Evolutionary conservation across 2,888 invertebrate genomes (phyloP).

Genomic region (Conistra vaccinii): DNA sequence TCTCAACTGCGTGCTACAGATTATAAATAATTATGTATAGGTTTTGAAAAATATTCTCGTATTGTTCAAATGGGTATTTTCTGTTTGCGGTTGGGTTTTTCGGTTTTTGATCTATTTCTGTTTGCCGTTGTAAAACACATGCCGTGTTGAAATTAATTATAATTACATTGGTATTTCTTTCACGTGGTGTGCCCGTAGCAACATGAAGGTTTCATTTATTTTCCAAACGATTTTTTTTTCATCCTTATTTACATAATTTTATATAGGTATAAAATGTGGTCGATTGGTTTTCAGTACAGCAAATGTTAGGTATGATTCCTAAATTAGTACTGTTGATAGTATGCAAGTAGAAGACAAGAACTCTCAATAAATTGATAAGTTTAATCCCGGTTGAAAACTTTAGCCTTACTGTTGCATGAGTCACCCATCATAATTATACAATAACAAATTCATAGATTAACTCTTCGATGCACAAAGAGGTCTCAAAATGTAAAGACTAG

Average conservation of each 20-base stretch:
- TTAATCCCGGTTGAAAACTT: not conserved
- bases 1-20: slow-evolving; percentile 57
- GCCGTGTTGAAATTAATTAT: slow-evolving; percentile 6
- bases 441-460: not conserved
- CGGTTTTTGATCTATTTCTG: slow-evolving; percentile 34
- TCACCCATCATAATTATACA: too few species aligned
- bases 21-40: slow-evolving; percentile 52
- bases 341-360: not conserved
- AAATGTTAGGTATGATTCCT: not conserved
- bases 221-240: too few species aligned
- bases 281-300: not conserved
- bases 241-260: not conserved
- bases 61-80: slow-evolving; percentile 41
- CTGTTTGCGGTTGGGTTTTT: slow-evolving; percentile 38
- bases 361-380: not conserved
- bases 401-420: not conserved
- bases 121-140: slow-evolving; percentile 6
- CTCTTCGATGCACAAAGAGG: not conserved
- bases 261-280: not conserved
- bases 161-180: not conserved
- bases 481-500: not conserved
- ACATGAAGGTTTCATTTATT: not conserved
- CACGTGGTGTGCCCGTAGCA: not conserved
- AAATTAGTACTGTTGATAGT: not conserved
- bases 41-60: slow-evolving; percentile 26